These are phyloP conservation scores for Ligdia adustata DNA, from an alignment of 2,888 invertebrate species.

Conservation along the genomic window DNA sequence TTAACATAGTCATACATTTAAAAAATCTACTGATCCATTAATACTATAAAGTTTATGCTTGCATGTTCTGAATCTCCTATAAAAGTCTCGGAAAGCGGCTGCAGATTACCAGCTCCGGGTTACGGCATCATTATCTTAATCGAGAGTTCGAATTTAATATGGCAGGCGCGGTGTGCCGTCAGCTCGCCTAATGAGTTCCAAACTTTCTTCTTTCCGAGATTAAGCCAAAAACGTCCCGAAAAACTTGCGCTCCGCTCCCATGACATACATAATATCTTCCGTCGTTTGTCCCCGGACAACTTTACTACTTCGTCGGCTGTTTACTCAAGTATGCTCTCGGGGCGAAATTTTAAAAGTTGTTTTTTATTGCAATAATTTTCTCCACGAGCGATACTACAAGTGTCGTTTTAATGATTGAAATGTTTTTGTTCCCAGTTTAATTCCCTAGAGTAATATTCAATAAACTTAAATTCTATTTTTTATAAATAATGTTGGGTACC, in stretches of 20 bases:
- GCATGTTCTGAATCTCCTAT: too few relatives aligned
- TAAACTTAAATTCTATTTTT: too few relatives aligned
- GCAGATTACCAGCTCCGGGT: slow-evolving; percentile 5
- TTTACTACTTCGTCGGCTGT: slow-evolving; percentile 41
- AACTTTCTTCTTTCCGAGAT: slow-evolving; percentile 52
- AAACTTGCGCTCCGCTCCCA: slow-evolving; percentile 49
- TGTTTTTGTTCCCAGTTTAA: slow-evolving; percentile 10
- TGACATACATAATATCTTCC: slow-evolving; percentile 46
- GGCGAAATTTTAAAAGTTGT: slow-evolving; percentile 53
- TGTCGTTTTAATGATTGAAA: slow-evolving; percentile 28
- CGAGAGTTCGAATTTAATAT: slow-evolving; percentile 57
- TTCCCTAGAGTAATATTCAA: too few relatives aligned
- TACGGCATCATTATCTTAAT: slow-evolving; percentile 27
- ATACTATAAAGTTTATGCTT: too few relatives aligned
- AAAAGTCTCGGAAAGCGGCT: slow-evolving; percentile 1
- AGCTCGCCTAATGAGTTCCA: slow-evolving; percentile 68
- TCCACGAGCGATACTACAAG: slow-evolving; percentile 26
- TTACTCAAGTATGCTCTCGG: slow-evolving; percentile 59
- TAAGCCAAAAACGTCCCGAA: slow-evolving; percentile 60
- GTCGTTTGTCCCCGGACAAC: slow-evolving; percentile 36
- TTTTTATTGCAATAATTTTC: slow-evolving; percentile 54
- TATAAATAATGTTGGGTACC: too few relatives aligned
- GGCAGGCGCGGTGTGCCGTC: slow-evolving; percentile 61
- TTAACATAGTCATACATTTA: too few relatives aligned
- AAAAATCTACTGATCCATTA: too few relatives aligned